phyloP scores from a whole-genome alignment of 2,888 invertebrate genomes.

The Odiellus spinosus region DNA sequence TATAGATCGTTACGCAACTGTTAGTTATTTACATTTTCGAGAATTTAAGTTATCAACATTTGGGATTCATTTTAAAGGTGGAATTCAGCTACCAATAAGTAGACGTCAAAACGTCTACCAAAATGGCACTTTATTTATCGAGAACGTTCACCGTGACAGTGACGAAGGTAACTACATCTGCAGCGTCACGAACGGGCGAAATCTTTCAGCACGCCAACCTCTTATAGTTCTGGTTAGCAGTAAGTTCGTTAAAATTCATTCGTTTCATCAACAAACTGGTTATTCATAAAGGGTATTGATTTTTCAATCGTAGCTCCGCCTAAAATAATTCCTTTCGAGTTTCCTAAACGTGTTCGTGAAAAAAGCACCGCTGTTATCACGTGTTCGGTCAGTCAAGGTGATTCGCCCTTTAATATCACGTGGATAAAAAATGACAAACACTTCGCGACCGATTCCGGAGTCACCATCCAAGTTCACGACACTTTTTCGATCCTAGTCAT shows the following conservation, averaged over 20 bases:
- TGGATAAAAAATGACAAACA: slow-evolving; percentile 20
- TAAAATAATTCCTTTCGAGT: slow-evolving; percentile 10
- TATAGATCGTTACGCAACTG: neutral
- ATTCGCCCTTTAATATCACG: slow-evolving; percentile 18
- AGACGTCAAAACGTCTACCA: neutral
- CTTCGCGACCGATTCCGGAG: slow-evolving; percentile 6
- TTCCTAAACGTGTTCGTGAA: slow-evolving; percentile 16
- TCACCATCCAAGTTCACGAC: slow-evolving; percentile 16
- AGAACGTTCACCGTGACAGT: neutral
- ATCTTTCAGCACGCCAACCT: neutral
- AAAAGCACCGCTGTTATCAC: slow-evolving; percentile 19
- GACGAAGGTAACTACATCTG: neutral
- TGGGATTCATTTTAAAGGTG: neutral
- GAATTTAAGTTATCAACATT: too few species aligned
- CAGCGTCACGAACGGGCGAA: neutral
- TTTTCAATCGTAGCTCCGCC: neutral
- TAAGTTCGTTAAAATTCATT: neutral
- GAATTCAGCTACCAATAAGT: neutral
- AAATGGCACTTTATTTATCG: neutral
- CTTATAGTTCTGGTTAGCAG: neutral
- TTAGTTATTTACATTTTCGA: too few species aligned
- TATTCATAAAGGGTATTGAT: too few species aligned
- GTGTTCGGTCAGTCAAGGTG: slow-evolving; percentile 23
- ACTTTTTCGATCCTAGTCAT: slow-evolving; percentile 16
- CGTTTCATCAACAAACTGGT: too few species aligned